These are phyloP conservation scores for Lasioglossum figueresi DNA, from an alignment of 2,888 invertebrate species.

Conservation along the genomic window DNA sequence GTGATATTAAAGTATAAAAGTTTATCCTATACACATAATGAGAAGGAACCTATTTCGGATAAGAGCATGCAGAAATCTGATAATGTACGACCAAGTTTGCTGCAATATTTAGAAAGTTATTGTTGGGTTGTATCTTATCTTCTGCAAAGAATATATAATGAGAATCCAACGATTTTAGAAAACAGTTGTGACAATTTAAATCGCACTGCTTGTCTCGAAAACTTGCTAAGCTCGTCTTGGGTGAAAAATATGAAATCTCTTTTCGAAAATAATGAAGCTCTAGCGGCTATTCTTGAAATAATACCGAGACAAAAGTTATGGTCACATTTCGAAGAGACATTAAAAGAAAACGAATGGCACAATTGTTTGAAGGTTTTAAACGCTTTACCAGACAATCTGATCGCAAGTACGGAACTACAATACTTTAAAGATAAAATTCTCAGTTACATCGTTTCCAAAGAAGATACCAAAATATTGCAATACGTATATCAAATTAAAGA, in stretches of 20 bases:
- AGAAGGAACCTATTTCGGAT: constrained; percentile 16
- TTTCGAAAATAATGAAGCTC: constrained; percentile 86
- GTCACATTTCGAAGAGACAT: constrained; percentile 84
- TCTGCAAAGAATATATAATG: constrained; percentile 87
- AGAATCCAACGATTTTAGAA: constrained; percentile 85
- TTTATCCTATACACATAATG: background rate
- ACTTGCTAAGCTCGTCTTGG: constrained; percentile 86
- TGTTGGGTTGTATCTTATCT: constrained; percentile 90
- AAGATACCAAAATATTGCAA: constrained; percentile 81
- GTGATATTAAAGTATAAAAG: constrained; percentile 70
- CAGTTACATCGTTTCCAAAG: constrained; percentile 86
- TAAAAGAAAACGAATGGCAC: constrained; percentile 84
- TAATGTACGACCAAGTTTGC: constrained; percentile 84
- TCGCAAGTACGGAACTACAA: constrained; percentile 85
- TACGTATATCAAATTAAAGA: constrained; percentile 78
- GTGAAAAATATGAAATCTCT: constrained; percentile 85
- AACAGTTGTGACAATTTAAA: constrained; percentile 85
- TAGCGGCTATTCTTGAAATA: constrained; percentile 87
- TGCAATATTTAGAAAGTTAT: constrained; percentile 87
- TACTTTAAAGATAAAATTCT: constrained; percentile 87
- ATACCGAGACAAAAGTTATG: constrained; percentile 85
- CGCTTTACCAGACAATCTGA: constrained; percentile 86
- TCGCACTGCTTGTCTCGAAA: constrained; percentile 87
- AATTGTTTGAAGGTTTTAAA: constrained; percentile 85
- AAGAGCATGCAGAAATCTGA: constrained; percentile 44